These are phyloP conservation scores for Virgularia gustaviana DNA, from an alignment of 92 coral and sea anemone species.

Conservation along the genomic window DNA sequence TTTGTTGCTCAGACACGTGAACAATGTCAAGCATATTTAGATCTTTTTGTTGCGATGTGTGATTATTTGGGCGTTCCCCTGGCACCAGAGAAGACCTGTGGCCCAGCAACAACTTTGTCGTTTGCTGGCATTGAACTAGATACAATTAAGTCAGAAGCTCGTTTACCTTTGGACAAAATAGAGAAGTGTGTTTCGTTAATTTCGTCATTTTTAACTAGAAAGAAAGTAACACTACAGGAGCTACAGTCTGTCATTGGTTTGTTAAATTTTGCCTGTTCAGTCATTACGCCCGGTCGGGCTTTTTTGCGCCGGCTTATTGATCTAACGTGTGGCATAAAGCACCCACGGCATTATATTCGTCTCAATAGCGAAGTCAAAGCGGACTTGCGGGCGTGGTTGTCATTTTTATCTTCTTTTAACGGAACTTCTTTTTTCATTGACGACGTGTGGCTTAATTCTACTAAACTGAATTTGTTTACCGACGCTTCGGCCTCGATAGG, in stretches of 20 bases:
- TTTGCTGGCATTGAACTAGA: constrained; percentile 63
- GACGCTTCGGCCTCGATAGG: constrained; percentile 46
- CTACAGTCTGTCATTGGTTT: constrained; percentile 54
- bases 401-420: constrained; percentile 45
- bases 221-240: constrained; percentile 44
- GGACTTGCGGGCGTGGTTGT: constrained; percentile 37
- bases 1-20: constrained; percentile 18
- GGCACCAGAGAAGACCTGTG: constrained; percentile 37
- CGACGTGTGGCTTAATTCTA: constrained; percentile 16
- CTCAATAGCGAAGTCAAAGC: constrained; percentile 37
- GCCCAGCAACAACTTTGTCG: constrained; percentile 37
- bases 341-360: constrained; percentile 27
- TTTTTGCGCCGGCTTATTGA: constrained; percentile 44
- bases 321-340: constrained; percentile 28
- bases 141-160: constrained; percentile 47
- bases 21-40: constrained; percentile 3
- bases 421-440: constrained; percentile 45
- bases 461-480: constrained; percentile 9
- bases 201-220: neutral
- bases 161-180: constrained; percentile 55
- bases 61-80: constrained; percentile 35
- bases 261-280: constrained; percentile 56
- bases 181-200: constrained; percentile 28
- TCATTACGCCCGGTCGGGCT: constrained; percentile 51
- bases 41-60: constrained; percentile 32